Evolutionary conservation across 1,140 invertebrate species (phyloP).

Genomic region (Ceratina australensis): DNA sequence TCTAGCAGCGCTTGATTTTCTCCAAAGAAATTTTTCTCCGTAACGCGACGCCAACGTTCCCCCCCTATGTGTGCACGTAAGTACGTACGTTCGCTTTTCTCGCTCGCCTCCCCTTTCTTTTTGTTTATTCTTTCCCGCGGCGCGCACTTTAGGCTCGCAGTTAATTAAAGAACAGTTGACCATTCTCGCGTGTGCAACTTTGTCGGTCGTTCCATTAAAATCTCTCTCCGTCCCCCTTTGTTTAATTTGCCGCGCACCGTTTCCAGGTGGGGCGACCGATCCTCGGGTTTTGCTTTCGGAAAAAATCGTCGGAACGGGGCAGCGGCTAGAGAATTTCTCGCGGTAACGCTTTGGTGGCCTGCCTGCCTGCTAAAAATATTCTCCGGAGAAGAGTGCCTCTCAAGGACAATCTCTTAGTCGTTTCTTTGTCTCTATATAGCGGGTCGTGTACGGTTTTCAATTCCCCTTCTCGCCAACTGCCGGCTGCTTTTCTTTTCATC

Average conservation of each 20-base stretch:
- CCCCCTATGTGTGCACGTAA: background rate
- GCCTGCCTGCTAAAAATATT: constrained; percentile 5
- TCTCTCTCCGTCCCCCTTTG: background rate
- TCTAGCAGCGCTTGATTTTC: background rate
- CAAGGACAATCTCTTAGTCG: constrained; percentile 27
- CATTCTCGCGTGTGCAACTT: background rate
- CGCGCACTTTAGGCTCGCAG: background rate
- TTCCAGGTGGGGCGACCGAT: too few relatives aligned
- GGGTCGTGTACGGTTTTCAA: constrained; percentile 26
- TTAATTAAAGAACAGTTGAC: background rate
- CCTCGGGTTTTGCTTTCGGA: too few relatives aligned
- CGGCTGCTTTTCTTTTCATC: constrained; percentile 37
- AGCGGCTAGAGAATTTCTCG: background rate
- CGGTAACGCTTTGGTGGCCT: too few relatives aligned
- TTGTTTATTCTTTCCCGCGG: constrained; percentile 5
- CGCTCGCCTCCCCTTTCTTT: background rate
- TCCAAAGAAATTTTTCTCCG: background rate
- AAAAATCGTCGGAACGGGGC: background rate
- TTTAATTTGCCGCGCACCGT: background rate
- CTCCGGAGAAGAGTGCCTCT: background rate
- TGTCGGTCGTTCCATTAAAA: background rate
- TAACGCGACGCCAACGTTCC: background rate
- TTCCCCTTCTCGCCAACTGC: constrained; percentile 31
- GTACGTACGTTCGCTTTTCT: background rate
- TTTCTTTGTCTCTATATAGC: constrained; percentile 15